Evolutionary conservation across 2,888 invertebrate species (phyloP), one percentile per base, ranked within the genome.

Genomic region (Eristalis arbustorum): DNA sequence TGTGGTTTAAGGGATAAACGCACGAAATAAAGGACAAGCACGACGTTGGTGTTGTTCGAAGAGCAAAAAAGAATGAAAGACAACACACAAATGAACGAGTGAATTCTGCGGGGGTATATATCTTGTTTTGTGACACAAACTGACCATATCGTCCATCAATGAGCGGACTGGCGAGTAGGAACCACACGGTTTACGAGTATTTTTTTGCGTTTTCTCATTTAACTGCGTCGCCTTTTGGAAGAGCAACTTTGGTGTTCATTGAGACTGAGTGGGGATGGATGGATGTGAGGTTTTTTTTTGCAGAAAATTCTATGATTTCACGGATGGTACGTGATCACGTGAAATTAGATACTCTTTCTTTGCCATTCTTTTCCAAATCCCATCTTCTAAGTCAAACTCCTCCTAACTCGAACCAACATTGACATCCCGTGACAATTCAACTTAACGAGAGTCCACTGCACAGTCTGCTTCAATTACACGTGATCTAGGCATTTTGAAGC

Each of bases 81-180:
- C 1, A 59, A 34, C 18, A 42, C 10, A 11, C 31, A 31, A 25
- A 22, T 40, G n/a, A 57, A 69, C 66, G 31, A 59, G 42, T 72
- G 62, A 11, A 49, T 49, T 49, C 49, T 49, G 49, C 49, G 49
- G 49, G 59, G 57, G 42, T 77, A 25, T 77, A 68, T 73, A 49
- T 77, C 73, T 34, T 62, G 40, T 63, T 64, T 68, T 68, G 42
- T 72, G 67, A 34, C 68, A 78, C 62, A 83, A 69, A 64, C 63
- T 34, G 59, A 69, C 78, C 73, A 83, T 83, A 83, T 83, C 73
- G 78, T 78, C 69, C 73, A 83, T 83, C 78, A 78, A 57, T 56
- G 62, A 73, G 40, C n/a, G 40, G 76, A 82, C 49, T 82, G 31
- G 57, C 42, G 62, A 56, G n/a, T n/a, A 73, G 80, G 2, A 49